Evolutionary conservation across 2,797 vertebrate species (phyloP).

Genomic region (Petrocephalus schoutedeni): DNA sequence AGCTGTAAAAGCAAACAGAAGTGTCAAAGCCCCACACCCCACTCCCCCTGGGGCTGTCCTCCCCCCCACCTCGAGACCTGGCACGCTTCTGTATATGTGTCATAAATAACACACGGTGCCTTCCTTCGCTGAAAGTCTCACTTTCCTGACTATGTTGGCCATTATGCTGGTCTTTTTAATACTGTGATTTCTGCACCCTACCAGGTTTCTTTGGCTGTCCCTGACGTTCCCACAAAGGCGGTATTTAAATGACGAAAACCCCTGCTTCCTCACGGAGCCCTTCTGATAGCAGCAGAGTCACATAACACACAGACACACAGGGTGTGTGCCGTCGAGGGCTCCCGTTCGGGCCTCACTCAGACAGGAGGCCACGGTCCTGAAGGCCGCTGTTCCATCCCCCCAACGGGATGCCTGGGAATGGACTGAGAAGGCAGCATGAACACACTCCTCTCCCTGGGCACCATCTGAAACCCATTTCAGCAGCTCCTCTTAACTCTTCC

Average conservation of each 20-base stretch:
- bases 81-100: background rate
- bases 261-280: background rate
- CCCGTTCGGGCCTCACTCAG: too few relatives aligned
- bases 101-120: background rate
- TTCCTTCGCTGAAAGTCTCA: background rate
- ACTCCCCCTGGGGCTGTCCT: background rate
- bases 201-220: background rate
- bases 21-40: background rate
- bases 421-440: background rate
- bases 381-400: background rate
- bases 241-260: background rate
- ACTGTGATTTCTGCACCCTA: background rate
- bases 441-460: background rate
- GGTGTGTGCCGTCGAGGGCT: background rate
- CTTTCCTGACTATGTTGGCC: background rate
- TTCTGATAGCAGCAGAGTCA: background rate
- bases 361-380: background rate
- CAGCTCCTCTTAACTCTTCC: background rate
- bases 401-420: background rate
- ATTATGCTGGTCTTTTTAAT: too few relatives aligned
- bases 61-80: background rate
- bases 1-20: background rate
- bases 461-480: constrained; percentile 6
- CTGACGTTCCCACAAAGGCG: background rate
- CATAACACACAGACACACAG: background rate